phyloP scores from a whole-genome alignment of 2,113 vertebrate species.

The Vicugna pacos region DNA sequence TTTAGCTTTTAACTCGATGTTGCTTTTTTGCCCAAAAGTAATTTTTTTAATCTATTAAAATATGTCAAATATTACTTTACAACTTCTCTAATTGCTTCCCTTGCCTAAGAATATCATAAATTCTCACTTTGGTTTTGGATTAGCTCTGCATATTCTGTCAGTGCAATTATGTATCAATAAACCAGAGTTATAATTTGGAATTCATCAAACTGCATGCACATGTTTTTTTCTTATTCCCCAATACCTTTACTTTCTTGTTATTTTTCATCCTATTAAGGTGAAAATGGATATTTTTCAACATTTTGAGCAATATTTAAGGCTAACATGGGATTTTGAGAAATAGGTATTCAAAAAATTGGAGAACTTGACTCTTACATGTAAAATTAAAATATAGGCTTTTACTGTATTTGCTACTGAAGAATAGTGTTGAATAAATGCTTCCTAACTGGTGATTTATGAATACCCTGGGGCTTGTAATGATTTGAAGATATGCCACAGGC shows the following conservation, averaged over 20 bases:
- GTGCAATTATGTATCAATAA: neutral
- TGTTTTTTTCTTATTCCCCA: neutral
- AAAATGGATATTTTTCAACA: neutral
- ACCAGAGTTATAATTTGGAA: neutral
- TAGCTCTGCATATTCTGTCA: neutral
- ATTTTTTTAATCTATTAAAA: neutral
- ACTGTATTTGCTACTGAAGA: neutral
- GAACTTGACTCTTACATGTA: neutral
- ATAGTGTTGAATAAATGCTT: neutral
- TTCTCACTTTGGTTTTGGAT: neutral
- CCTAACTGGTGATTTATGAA: slow-evolving; percentile 13
- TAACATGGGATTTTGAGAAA: neutral
- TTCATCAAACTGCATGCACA: neutral
- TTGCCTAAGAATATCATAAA: neutral
- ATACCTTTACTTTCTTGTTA: neutral
- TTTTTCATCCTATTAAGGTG: neutral
- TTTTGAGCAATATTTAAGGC: neutral
- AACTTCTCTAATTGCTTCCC: neutral
- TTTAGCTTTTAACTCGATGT: neutral
- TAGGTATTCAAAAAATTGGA: neutral
- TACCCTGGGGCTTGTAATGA: neutral
- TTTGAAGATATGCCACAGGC: slow-evolving; percentile 43
- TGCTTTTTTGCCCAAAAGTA: neutral
- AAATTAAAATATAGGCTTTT: slow-evolving; percentile 19
- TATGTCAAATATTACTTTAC: neutral